These are phyloP conservation scores for Sminthurides aquaticus DNA, from an alignment of 2,888 invertebrate species.

Conservation along the genomic window DNA sequence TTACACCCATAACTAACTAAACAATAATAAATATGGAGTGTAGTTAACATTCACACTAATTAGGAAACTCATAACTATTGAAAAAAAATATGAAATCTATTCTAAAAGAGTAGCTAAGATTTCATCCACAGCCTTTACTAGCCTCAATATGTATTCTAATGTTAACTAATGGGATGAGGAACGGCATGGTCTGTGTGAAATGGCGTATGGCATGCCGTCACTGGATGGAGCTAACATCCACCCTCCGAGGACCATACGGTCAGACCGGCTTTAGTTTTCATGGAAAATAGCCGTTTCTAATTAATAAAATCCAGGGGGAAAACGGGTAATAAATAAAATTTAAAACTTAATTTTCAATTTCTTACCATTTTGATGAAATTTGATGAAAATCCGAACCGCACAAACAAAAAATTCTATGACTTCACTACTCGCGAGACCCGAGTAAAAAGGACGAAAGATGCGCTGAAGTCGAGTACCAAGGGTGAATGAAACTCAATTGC, in stretches of 20 bases:
- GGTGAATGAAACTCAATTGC: neutral
- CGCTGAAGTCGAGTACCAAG: neutral
- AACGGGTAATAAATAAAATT: constrained; percentile 6
- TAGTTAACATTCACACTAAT: no score
- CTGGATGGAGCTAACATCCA: neutral
- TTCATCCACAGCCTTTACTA: neutral
- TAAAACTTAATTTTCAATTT: constrained; percentile 19
- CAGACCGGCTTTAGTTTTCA: constrained; percentile 11
- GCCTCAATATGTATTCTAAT: neutral
- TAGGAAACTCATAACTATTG: no score
- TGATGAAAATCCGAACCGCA: constrained; percentile 14
- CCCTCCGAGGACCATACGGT: constrained; percentile 10
- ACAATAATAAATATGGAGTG: no score
- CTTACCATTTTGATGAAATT: constrained; percentile 39
- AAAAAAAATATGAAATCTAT: no score
- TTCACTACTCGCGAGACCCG: constrained; percentile 26
- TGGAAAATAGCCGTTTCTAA: neutral
- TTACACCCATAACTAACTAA: no score
- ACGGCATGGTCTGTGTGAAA: constrained; percentile 4
- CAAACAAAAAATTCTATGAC: constrained; percentile 19
- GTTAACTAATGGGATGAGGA: neutral
- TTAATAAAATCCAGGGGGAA: constrained; percentile 1
- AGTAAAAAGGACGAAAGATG: constrained; percentile 33
- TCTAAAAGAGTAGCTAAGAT: no score
- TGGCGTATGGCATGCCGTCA: constrained; percentile 5